Percentiles rank a stretch among this genome's conserved stretches.
These are phyloP conservation scores for Temnothorax longispinosus DNA, from an alignment of 1,140 invertebrate genomes.

Conservation along the genomic window DNA sequence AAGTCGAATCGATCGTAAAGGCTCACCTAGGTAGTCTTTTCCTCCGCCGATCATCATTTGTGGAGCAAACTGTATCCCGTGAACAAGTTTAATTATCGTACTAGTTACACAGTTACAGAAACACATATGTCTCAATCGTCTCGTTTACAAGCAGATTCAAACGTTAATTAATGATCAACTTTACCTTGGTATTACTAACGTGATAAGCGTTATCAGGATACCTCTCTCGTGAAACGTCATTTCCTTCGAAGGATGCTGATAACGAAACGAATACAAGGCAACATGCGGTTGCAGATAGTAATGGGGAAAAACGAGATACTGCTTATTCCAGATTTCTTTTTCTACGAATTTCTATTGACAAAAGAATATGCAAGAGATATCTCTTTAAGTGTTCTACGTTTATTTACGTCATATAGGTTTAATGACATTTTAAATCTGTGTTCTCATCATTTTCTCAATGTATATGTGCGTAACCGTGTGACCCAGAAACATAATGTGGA, in stretches of 20 bases:
- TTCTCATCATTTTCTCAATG: background rate
- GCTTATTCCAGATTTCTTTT: background rate
- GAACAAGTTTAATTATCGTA: background rate
- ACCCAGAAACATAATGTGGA: background rate
- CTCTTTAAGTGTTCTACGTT: background rate
- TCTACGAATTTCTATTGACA: background rate
- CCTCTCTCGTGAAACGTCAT: constrained; percentile 50
- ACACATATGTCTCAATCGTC: background rate
- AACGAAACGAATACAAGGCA: background rate
- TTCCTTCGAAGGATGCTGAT: constrained; percentile 29
- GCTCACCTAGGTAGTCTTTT: background rate
- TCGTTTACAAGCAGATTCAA: constrained; percentile 33
- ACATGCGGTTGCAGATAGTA: background rate
- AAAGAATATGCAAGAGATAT: background rate
- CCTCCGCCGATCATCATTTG: background rate
- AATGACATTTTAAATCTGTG: background rate
- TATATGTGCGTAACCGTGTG: too few species aligned
- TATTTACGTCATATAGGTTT: background rate
- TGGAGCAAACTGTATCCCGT: too few species aligned
- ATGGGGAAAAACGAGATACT: too few species aligned
- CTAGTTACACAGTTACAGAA: background rate
- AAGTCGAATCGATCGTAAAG: background rate
- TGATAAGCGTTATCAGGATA: constrained; percentile 54
- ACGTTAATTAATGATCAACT: constrained; percentile 45
- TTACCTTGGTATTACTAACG: constrained; percentile 16